Base-by-base conservation (phyloP, 2,888 invertebrate genomes). In the Rotaria magnacalcarata region DNA sequence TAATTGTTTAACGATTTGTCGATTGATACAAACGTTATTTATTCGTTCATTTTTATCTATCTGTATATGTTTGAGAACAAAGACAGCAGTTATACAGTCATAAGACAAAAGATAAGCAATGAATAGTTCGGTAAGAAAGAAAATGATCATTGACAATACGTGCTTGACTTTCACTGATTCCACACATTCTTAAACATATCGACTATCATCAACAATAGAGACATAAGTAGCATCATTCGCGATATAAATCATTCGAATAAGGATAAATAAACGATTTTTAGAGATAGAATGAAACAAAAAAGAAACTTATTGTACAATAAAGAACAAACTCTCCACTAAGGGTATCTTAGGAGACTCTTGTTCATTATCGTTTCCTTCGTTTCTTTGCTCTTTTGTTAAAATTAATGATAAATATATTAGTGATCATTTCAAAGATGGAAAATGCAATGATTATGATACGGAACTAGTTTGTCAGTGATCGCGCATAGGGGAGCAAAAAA, bases 1-100 rank as follows among this genome's bases (percentile, higher is more conserved):
- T 67, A 67, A 67, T 67, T 67, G 67, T 67, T 67, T 67, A 27
- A 67, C 67, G 67, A 67, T 67, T 67, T 67, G 67, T 67, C 16
- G 67, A 67, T 67, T 67, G 67, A 34, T 34, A 67, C 19, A 67
- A 67, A 67, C 67, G 67, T 14, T 67, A 34, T 16, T 27, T 34
- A 34, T 34, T 67, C 34, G 6, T 34, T 27, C 27, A 34, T 67
- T 34, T 54, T 11, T 67, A n/a, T 34, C 6, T 34, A 4, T 67
- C 16, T 19, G 34, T 27, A 41, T 67, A 67, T 34, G 67, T 67
- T 67, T 67, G 67, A 67, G 67, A 67, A 67, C 34, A 67, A 41
- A 67, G 67, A 67, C 67, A 67, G 67, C 67, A 67, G 67, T 67
- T 67, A 34, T 14, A 34, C 34, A 34, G 34, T 67, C 34, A 67